Percentiles rank a stretch among this genome's conserved stretches.
These are phyloP conservation scores for Drosophila kanapiae DNA, from an alignment of 1,140 invertebrate species.

Conservation along the genomic window DNA sequence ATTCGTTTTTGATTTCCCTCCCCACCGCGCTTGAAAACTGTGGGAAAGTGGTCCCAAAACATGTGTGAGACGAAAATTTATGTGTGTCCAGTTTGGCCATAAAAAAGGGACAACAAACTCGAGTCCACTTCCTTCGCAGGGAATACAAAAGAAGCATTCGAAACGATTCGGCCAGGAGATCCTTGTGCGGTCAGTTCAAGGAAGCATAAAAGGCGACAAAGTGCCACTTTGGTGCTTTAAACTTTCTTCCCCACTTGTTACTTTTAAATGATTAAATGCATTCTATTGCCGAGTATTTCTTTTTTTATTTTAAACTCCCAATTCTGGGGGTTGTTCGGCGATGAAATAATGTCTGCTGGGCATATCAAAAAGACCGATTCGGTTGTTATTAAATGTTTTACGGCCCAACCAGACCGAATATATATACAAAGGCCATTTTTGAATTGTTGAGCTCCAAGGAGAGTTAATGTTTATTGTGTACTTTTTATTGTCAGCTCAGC, in stretches of 20 bases:
- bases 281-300: conserved; percentile 41
- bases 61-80: conserved; percentile 59
- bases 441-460: conserved; percentile 58
- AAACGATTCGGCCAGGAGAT: conserved; percentile 29
- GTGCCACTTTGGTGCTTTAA: conserved; percentile 74
- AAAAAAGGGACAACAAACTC: conserved; percentile 60
- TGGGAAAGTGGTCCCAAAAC: conserved; percentile 58
- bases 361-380: conserved; percentile 54
- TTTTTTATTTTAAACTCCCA: conserved; percentile 43
- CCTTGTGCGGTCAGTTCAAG: conserved; percentile 67
- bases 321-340: conserved; percentile 58
- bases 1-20: conserved; percentile 64
- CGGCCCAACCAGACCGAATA: conserved; percentile 33
- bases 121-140: conserved; percentile 15
- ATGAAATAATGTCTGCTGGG: conserved; percentile 49
- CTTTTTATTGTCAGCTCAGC: conserved; percentile 77
- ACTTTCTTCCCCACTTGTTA: conserved; percentile 52
- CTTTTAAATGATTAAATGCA: conserved; percentile 77
- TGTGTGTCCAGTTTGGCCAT: conserved; percentile 49
- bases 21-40: conserved; percentile 3
- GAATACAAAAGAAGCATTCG: conserved; percentile 57
- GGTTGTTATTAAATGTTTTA: conserved; percentile 79
- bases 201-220: conserved; percentile 82
- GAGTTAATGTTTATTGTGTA: conserved; percentile 54
- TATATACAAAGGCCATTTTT: conserved; percentile 49